Conservation (phyloP, 1,140 invertebrate genomes). For the Mycetomoellerius zeteki region DNA sequence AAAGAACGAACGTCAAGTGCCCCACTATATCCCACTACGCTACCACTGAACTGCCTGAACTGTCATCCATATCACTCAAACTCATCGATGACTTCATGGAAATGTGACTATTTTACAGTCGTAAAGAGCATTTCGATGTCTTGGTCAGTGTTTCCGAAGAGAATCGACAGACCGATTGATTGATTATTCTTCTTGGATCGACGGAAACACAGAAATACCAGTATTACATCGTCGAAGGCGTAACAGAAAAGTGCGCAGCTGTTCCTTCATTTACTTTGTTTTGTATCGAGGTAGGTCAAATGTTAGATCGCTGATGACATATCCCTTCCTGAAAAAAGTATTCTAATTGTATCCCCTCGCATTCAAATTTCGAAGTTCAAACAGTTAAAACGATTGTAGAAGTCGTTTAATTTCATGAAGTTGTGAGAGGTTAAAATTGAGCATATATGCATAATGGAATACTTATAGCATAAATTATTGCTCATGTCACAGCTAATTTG, state of each 20-base stretch:
- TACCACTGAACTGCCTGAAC: not conserved
- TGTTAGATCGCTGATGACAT: not conserved
- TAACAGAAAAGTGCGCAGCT: constrained; percentile 24
- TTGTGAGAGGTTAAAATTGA: constrained; percentile 57
- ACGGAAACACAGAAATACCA: not conserved
- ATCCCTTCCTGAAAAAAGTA: not conserved
- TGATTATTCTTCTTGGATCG: not conserved
- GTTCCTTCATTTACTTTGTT: not conserved
- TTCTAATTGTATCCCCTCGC: not conserved
- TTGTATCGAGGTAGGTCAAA: constrained; percentile 45
- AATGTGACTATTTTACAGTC: constrained; percentile 3
- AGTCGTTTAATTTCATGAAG: not conserved
- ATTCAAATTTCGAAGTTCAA: not conserved
- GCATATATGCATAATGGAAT: not conserved
- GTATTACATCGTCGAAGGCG: not conserved
- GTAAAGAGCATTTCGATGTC: constrained; percentile 45
- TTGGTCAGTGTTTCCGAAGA: not conserved
- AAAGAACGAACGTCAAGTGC: not conserved
- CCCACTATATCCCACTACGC: not conserved
- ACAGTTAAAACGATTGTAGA: not conserved
- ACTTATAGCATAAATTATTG: not conserved
- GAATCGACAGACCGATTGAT: constrained; percentile 27
- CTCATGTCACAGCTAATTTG: not conserved
- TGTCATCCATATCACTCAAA: not conserved
- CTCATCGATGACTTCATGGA: constrained; percentile 14